Evolutionary conservation across 2,888 invertebrate species (phyloP).

Genomic region (Calameuta filiformis): DNA sequence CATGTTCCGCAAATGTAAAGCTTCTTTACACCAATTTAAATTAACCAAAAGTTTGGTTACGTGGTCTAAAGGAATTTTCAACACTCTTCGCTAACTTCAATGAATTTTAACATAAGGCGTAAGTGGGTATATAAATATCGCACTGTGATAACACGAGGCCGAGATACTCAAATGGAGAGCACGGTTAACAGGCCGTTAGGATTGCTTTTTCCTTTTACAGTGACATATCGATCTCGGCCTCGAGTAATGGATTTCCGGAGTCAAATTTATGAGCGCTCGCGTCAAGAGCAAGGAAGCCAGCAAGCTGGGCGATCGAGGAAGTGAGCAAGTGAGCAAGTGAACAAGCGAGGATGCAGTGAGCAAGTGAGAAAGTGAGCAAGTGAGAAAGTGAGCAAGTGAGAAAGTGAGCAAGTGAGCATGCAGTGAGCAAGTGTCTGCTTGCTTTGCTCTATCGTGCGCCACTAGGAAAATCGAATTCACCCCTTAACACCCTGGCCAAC

Average conservation of each 20-base stretch:
- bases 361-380: not conserved
- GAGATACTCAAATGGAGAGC: slow-evolving; percentile 12
- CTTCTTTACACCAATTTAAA: too few relatives aligned
- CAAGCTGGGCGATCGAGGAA: slow-evolving; percentile 19
- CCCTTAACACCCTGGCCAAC: too few relatives aligned
- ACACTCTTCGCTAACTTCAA: too few relatives aligned
- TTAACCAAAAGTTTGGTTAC: too few relatives aligned
- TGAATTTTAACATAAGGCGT: too few relatives aligned
- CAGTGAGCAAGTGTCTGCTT: too few relatives aligned
- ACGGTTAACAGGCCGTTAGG: slow-evolving; percentile 29
- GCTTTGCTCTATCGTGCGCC: too few relatives aligned
- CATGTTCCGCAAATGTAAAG: too few relatives aligned
- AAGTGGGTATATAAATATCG: too few relatives aligned
- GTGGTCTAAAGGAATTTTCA: too few relatives aligned
- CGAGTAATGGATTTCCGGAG: slow-evolving; percentile 58
- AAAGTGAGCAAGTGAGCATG: not conserved
- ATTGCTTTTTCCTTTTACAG: slow-evolving; percentile 27
- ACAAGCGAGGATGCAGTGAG: not conserved
- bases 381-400: slow-evolving; percentile 2
- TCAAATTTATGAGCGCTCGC: slow-evolving; percentile 55
- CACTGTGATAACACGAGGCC: too few relatives aligned
- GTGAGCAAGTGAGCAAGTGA: not conserved
- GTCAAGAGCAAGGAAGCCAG: slow-evolving; percentile 24
- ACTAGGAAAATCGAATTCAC: too few relatives aligned
- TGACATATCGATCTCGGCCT: slow-evolving; percentile 50